Evolutionary conservation across 37 sponge, comb jelly and placozoan species (phyloP), one percentile per base, ranked within the genome.

Genomic region (Halisarca cf. caerulea): DNA sequence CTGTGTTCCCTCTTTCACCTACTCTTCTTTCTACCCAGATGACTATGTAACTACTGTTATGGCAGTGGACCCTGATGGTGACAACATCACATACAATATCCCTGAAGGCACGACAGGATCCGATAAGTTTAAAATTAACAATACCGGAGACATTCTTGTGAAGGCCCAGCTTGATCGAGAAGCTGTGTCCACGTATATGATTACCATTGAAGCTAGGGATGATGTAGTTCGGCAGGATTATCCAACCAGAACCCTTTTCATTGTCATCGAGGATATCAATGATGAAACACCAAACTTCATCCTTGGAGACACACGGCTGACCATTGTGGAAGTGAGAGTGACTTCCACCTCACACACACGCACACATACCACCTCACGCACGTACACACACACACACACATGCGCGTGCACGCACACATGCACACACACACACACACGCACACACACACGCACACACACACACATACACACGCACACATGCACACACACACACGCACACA

Each of bases 91-190:
- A 17, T 68, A 68, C 69, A 1, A 17, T 1, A 68, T 68, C 15
- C 35, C 30, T 8, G 34, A 30, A 17, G 34, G 32, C 28, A 17
- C 69, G 15, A 34, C 17, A 32, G 69, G 69, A 30, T 68, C 35
- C 32, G 34, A 34, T 68, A 33, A 32, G 30, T 68, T 68, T 4
- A n/a, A 68, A 30, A 34, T 68, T 17, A 27, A 68, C 28, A 6
- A 3, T 68, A 68, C 69, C 3, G 69, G 69, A 1, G 33, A 27
- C 17, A 34, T 68, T 6, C 4, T 4, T 32, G 69, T 68, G 35
- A 68, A 68, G 69, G 69, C 32, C 34, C 15, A 27, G 1, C 69
- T 68, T 68, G 69, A 68, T 4, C 27, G 69, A 34, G 69, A 68
- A 34, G 28, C 34, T 1, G 17, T 17, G 28, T 0, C 69, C 1